phyloP scores from a whole-genome alignment of 2,888 invertebrate species.

The Argynnis bischoffii region DNA sequence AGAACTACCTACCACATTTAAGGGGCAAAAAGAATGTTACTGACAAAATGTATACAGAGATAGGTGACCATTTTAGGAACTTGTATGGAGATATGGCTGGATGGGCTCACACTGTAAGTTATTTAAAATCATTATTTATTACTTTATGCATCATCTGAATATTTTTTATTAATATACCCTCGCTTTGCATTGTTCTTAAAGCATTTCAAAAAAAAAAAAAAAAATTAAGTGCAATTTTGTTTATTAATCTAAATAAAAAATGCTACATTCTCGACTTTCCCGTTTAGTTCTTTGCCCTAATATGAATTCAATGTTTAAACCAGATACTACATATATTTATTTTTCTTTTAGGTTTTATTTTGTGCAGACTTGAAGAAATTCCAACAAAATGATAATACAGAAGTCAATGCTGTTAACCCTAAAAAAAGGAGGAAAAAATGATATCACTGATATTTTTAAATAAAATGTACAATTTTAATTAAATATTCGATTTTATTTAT shows the following conservation, averaged over 20 bases:
- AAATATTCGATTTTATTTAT: slow-evolving; percentile 17
- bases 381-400: slow-evolving; percentile 62
- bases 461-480: slow-evolving; percentile 41
- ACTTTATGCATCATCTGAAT: too few relatives aligned
- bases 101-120: slow-evolving; percentile 95
- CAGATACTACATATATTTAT: slow-evolving; percentile 3
- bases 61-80: slow-evolving; percentile 89
- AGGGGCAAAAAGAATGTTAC: slow-evolving; percentile 89
- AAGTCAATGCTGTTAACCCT: slow-evolving; percentile 41
- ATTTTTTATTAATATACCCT: too few relatives aligned
- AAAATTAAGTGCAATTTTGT: not conserved
- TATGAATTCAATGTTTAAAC: too few relatives aligned
- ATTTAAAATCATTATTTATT: not conserved
- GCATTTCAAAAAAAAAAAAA: too few relatives aligned
- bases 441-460: slow-evolving; percentile 21
- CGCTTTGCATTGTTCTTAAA: too few relatives aligned
- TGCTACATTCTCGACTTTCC: too few relatives aligned
- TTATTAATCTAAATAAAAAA: too few relatives aligned
- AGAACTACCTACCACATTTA: slow-evolving; percentile 90
- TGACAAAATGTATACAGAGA: slow-evolving; percentile 91
- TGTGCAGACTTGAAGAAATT: slow-evolving; percentile 91
- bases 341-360: slow-evolving; percentile 85
- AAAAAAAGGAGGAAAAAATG: slow-evolving; percentile 58
- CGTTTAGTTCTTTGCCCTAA: too few relatives aligned
- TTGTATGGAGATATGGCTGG: slow-evolving; percentile 94